A percentile compares a stretch with the other conserved stretches of the same genome.
These are phyloP conservation scores for Lucifuga dentata DNA, from an alignment of 2,113 vertebrate species.

Conservation along the genomic window DNA sequence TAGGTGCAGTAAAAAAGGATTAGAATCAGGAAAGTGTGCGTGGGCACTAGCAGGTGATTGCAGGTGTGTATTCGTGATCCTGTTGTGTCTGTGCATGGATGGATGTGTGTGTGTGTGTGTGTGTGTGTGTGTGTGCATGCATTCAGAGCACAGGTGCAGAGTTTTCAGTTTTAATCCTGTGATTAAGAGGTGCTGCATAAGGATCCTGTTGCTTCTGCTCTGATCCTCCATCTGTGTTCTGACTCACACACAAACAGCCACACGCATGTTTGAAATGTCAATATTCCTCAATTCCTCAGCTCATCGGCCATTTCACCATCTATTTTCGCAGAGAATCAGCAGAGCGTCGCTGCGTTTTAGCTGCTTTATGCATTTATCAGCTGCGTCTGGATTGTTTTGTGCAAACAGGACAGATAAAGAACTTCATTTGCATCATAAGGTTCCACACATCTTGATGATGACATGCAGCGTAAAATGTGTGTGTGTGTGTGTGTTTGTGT, in stretches of 20 bases:
- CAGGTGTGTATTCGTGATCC: too few species aligned
- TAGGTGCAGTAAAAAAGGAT: too few species aligned
- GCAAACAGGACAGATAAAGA: too few species aligned
- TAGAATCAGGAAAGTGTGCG: too few species aligned
- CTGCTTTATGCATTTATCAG: neutral
- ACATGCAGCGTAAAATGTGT: slow-evolving; percentile 53
- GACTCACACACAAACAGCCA: slow-evolving; percentile 63
- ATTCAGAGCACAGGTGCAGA: slow-evolving; percentile 65
- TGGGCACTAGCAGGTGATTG: too few species aligned
- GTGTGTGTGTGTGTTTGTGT: slow-evolving; percentile 13
- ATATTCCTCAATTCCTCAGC: slow-evolving; percentile 23
- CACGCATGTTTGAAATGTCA: slow-evolving; percentile 37
- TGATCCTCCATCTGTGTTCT: slow-evolving; percentile 78
- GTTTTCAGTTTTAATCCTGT: slow-evolving; percentile 70
- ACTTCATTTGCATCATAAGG: slow-evolving; percentile 30
- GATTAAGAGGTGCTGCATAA: slow-evolving; percentile 80
- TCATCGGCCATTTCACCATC: neutral
- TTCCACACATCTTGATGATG: slow-evolving; percentile 35
- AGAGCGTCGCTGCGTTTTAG: slow-evolving; percentile 6
- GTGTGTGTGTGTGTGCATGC: slow-evolving; percentile 4
- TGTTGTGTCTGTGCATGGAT: too few species aligned
- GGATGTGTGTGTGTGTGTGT: slow-evolving; percentile 24
- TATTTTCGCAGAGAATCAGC: neutral
- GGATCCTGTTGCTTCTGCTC: slow-evolving; percentile 73
- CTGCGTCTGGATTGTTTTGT: neutral